Base-by-base conservation (phyloP, 2,113 vertebrate genomes). In the Pachypanchax playfairii region DNA sequence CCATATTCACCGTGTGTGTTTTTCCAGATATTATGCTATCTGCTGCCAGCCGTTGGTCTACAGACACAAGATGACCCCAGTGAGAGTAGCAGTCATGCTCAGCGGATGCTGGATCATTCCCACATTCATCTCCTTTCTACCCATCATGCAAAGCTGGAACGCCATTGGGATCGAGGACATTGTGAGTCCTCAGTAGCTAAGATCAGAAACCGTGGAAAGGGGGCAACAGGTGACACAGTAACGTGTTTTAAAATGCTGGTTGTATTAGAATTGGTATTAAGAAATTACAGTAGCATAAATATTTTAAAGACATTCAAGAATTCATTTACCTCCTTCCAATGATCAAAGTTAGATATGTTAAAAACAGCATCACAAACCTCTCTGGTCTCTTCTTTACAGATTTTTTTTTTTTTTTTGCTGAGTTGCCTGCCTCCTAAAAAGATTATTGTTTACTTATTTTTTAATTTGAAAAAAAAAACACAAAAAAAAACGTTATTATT, bases 131-230 rank as follows among this genome's bases (percentile, higher is more conserved):
- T 93, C 91, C 63, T 93, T 93, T 38, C 87, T 93, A 44, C 92
- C 92, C 82, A 93, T 93, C 79, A 92, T 93, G 92, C 92, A 92
- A 84, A 90, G 86, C 85, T 93, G 92, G 92, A 92, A 93, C 11
- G 80, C 81, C 35, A 93, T 93, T 9, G 92, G 92, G 77, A 93
- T 93, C 1, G 91, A 93, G 55, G 85, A 92, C 49, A 84, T 92
- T 64, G 90, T 92, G 61, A 91, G 91, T 89, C 28, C 25, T 49
- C 22, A 4, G 4, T 43, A 29, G 4, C 39, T 54, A 18, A 42
- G 18, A 65, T 64, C 14, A 35, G n/a, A 70, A 62, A 41, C 49
- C 1, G 24, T 29, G n/a, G 12, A 50, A 51, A n/a, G n/a, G 15
- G 15, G 15, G n/a, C n/a, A 2, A 41, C 7, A n/a, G 24, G 35